phyloP scores from a whole-genome alignment of 2,113 vertebrate genomes.

The Camelus dromedarius region DNA sequence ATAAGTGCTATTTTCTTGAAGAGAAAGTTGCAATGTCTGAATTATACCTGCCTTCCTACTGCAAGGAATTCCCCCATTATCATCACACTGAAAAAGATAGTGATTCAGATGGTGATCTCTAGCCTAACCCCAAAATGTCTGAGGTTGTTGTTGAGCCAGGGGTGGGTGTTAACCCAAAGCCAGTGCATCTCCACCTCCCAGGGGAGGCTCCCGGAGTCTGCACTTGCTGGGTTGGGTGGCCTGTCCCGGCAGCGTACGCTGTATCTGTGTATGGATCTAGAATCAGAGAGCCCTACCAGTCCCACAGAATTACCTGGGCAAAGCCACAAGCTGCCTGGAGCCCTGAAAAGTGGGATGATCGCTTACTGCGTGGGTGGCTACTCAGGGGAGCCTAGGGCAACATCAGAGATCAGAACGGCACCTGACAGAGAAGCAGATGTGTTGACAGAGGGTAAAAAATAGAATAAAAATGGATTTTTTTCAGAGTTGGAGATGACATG shows the following conservation, averaged over 20 bases:
- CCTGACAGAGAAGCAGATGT: conserved; percentile 19
- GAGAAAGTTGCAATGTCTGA: background rate
- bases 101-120: background rate
- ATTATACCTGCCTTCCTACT: background rate
- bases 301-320: conserved; percentile 27
- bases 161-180: background rate
- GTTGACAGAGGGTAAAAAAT: background rate
- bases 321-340: conserved; percentile 53
- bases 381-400: background rate
- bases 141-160: background rate
- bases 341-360: background rate
- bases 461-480: conserved; percentile 47
- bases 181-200: background rate
- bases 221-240: background rate
- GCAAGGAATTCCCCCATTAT: background rate
- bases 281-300: background rate
- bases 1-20: background rate
- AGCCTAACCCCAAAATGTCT: background rate
- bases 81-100: background rate
- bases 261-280: background rate
- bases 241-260: background rate
- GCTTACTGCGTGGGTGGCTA: background rate
- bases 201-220: background rate
- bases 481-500: background rate
- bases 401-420: background rate